Conservation (phyloP, 2,113 vertebrate species). For the Phyllostomus discolor region DNA sequence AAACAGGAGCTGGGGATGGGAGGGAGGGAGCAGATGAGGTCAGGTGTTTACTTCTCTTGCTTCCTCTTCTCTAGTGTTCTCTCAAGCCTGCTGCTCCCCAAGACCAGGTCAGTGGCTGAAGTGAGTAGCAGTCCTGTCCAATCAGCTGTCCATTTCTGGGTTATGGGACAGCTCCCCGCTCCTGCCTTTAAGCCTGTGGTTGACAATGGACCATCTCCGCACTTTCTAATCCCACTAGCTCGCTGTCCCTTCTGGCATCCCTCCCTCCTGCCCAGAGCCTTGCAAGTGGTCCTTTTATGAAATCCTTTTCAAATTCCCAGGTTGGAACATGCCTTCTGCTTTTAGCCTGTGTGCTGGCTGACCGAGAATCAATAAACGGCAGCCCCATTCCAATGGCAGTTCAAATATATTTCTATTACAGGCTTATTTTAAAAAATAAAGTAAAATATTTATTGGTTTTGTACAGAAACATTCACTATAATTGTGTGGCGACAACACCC, state of each 20-base stretch:
- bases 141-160: background rate
- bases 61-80: background rate
- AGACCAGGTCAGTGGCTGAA: background rate
- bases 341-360: background rate
- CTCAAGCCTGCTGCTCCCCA: background rate
- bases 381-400: slow-evolving; percentile 42
- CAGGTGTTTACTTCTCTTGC: background rate
- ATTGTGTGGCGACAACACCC: background rate
- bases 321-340: background rate
- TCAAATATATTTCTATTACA: slow-evolving; percentile 55
- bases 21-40: background rate
- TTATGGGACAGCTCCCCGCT: fast-evolving
- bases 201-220: background rate
- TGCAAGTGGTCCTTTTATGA: background rate
- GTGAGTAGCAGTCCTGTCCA: background rate
- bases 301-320: background rate
- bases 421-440: slow-evolving; percentile 70
- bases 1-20: background rate
- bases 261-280: background rate
- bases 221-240: background rate
- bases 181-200: background rate
- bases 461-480: slow-evolving; percentile 55
- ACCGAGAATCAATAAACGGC: background rate
- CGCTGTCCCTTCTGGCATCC: background rate
- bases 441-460: slow-evolving; percentile 49